Evolutionary conservation across 2,888 invertebrate species (phyloP), one percentile per base, ranked within the genome.

Genomic region (Sinopyrophorus schimmeli): DNA sequence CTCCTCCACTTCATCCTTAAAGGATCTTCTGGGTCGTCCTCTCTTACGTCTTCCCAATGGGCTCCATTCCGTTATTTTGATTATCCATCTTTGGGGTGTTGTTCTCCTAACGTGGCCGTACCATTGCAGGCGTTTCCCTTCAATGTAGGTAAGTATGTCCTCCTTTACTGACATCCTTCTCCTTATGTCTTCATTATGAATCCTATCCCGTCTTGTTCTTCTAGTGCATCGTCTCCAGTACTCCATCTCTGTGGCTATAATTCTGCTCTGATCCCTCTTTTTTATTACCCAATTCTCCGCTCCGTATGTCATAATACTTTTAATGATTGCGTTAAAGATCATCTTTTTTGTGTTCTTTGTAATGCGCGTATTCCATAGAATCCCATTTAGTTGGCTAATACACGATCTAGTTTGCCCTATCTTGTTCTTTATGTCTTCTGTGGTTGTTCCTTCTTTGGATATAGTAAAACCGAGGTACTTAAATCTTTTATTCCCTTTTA

Each of bases 71-170:
- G 4, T 39, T 1, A 27, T 20, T 34, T 17, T 27, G 9, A 7
- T 2, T 7, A 34, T 34, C 34, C 3, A 34, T 14, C 18, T 34
- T 3, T 34, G 7, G 3, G 2, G n/a, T 3, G 12, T 34, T 2
- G 34, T 2, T 18, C 34, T 34, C 16, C 20, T 40, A 12, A 30
- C 40, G 21, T 40, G 40, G 27, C 30, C 40, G 21, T 40, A 30
- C 40, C 34, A 30, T 12, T 16, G 5, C 10, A 39, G 17, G 11
- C 39, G 24, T 17, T 30, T 39, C 16, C 11, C 39, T 2, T 41
- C 41, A 5, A 41, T 41, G 11, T 41, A 41, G 14, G 4, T 23
- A 3, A 31, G 23, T 9, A 20, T 24, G 31, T 12, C 12, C n/a
- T 41, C 24, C 12, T 41, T 14, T 15, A 31, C 30, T 41, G 16